These are phyloP conservation scores for Zosterops borbonicus DNA, from an alignment of 2,113 vertebrate genomes.

Conservation along the genomic window DNA sequence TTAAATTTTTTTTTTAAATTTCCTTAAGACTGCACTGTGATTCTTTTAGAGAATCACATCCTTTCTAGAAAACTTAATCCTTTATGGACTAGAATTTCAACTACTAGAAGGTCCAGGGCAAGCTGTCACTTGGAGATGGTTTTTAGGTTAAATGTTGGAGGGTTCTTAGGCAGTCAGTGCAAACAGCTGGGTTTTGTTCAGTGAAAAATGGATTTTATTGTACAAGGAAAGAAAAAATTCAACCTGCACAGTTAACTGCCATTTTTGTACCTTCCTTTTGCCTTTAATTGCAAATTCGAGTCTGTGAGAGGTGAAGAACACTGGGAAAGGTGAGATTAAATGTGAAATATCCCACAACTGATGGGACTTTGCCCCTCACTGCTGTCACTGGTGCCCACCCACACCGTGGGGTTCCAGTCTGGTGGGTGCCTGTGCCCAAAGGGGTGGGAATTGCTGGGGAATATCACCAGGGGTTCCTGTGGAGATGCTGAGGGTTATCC, in stretches of 20 bases:
- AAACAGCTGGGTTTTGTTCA: not conserved
- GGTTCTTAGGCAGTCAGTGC: not conserved
- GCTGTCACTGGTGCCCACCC: not conserved
- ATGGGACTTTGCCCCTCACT: not conserved
- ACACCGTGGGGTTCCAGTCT: not conserved
- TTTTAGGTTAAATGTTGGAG: not conserved
- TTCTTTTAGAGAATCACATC: not conserved
- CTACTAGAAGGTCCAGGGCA: not conserved
- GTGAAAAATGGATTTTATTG: not conserved
- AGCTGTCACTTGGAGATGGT: not conserved
- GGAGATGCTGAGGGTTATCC: not conserved
- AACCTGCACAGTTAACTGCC: not conserved
- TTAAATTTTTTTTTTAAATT: not conserved
- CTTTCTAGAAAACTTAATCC: not conserved
- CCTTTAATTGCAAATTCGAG: not conserved
- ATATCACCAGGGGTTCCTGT: accelerated
- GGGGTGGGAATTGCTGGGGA: not conserved
- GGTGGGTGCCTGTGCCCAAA: accelerated
- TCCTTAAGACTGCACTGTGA: not conserved
- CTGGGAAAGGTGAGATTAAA: not conserved
- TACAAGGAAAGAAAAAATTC: not conserved
- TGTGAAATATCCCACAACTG: not conserved
- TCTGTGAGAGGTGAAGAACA: not conserved
- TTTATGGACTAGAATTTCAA: not conserved
- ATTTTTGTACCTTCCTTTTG: not conserved